Conservation (phyloP, 1,140 invertebrate species). For the Belonocnema kinseyi region DNA sequence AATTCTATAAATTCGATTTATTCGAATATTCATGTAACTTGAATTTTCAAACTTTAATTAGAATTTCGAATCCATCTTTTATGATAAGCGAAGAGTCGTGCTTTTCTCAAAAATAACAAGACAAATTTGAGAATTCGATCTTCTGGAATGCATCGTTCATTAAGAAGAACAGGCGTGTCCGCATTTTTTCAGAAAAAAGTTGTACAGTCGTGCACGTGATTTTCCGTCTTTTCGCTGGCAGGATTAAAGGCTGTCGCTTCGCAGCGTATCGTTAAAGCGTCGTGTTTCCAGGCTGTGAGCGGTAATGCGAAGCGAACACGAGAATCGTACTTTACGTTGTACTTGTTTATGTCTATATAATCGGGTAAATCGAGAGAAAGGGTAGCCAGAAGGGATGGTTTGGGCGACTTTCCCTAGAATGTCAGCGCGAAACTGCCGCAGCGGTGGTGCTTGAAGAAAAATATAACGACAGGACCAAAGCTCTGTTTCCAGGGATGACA, state of each 20-base stretch:
- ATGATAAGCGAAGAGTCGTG: no score
- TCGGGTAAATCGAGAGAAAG: constrained; percentile 1
- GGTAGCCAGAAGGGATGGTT: background rate
- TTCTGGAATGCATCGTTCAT: background rate
- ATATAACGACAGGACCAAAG: constrained; percentile 44
- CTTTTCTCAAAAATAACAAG: no score
- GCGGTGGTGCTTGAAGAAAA: constrained; percentile 41
- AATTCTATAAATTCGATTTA: no score
- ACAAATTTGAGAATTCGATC: no score
- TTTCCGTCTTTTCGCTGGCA: constrained; percentile 32
- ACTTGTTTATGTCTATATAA: constrained; percentile 17
- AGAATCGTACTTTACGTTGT: constrained; percentile 26
- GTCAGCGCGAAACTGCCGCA: constrained; percentile 3
- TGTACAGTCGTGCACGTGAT: background rate
- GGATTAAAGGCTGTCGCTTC: constrained; percentile 32
- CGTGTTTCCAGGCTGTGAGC: constrained; percentile 18
- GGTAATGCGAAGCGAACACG: constrained; percentile 30
- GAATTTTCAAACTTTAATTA: no score
- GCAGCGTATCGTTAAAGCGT: constrained; percentile 34
- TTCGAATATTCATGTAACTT: no score
- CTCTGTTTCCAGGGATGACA: constrained; percentile 47
- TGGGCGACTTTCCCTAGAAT: constrained; percentile 11
- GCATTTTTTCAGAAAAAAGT: constrained; percentile 1
- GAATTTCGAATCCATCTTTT: no score
- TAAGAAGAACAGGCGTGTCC: background rate